These are phyloP conservation scores for Macrobrachium nipponense DNA, from an alignment of 1,140 invertebrate genomes.

Conservation along the genomic window DNA sequence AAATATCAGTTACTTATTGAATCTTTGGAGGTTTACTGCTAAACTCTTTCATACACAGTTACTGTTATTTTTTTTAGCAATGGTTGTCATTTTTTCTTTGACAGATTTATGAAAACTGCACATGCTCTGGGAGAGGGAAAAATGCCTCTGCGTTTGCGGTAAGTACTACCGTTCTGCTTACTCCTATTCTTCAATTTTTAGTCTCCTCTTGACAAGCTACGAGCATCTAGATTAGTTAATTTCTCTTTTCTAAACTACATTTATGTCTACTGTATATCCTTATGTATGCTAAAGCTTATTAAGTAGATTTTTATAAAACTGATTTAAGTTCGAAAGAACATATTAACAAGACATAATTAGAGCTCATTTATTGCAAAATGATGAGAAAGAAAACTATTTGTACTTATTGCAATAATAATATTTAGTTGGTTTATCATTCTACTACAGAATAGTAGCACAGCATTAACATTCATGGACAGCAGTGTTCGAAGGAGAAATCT, in stretches of 20 bases:
- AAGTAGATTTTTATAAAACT: too few species aligned
- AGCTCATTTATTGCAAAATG: too few species aligned
- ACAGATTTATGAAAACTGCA: constrained; percentile 51
- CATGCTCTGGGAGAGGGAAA: not conserved
- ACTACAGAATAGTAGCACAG: too few species aligned
- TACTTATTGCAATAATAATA: too few species aligned
- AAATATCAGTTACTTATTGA: too few species aligned
- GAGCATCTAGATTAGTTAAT: constrained; percentile 11
- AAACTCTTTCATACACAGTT: not conserved
- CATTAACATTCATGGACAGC: not conserved
- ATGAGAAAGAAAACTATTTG: too few species aligned
- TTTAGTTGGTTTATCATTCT: too few species aligned
- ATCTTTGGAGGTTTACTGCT: not conserved
- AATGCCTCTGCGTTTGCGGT: not conserved
- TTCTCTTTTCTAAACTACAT: too few species aligned
- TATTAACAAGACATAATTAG: too few species aligned
- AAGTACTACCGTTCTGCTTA: not conserved
- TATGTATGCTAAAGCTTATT: too few species aligned
- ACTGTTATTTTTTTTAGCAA: constrained; percentile 16
- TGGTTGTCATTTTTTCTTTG: constrained; percentile 1
- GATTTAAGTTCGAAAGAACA: too few species aligned
- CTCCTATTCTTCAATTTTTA: not conserved
- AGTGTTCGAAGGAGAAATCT: not conserved
- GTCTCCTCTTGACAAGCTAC: constrained; percentile 26
- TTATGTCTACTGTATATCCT: too few species aligned